Percentiles rank a stretch among this genome's conserved stretches.
Conservation (phyloP, 2,888 invertebrate species). For the Drosophila parthenogenetica region DNA sequence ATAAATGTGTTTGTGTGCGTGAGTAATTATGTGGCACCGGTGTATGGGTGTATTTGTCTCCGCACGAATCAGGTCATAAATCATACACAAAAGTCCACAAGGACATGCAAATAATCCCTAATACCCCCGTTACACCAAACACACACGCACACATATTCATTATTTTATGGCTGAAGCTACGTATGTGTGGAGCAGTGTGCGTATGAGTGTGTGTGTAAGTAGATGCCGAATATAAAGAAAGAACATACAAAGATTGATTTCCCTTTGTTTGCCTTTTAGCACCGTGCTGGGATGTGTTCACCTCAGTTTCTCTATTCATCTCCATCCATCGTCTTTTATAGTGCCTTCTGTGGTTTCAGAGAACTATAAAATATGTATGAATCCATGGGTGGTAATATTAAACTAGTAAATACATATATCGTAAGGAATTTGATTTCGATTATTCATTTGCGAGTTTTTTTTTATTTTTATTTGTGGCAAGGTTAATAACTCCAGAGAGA, state of each 20-base stretch:
- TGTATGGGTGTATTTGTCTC: conserved; percentile 26
- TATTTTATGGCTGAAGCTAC: conserved; percentile 17
- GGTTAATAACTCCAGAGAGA: conserved; percentile 71
- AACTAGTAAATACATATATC: conserved; percentile 46
- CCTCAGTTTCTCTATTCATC: conserved; percentile 51
- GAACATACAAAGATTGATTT: conserved; percentile 76
- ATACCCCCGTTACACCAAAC: conserved; percentile 41
- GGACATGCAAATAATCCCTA: conserved; percentile 72
- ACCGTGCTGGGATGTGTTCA: conserved; percentile 54
- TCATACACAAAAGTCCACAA: conserved; percentile 76
- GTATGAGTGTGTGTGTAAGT: conserved; percentile 24
- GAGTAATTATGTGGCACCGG: conserved; percentile 48
- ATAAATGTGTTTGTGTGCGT: conserved; percentile 26
- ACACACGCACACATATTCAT: conserved; percentile 31
- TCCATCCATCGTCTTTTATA: not conserved
- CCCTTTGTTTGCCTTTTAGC: conserved; percentile 72
- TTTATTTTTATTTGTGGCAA: conserved; percentile 28
- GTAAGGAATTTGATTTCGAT: not conserved
- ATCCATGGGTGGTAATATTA: conserved; percentile 63
- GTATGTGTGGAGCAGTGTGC: not conserved
- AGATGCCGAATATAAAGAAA: conserved; percentile 49
- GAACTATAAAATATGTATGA: conserved; percentile 28
- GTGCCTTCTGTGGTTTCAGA: conserved; percentile 1
- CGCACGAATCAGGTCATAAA: conserved; percentile 76
- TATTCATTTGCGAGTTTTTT: too few species aligned